Base-by-base conservation (phyloP, 2,113 vertebrate species). In the Neoarius graeffei region DNA sequence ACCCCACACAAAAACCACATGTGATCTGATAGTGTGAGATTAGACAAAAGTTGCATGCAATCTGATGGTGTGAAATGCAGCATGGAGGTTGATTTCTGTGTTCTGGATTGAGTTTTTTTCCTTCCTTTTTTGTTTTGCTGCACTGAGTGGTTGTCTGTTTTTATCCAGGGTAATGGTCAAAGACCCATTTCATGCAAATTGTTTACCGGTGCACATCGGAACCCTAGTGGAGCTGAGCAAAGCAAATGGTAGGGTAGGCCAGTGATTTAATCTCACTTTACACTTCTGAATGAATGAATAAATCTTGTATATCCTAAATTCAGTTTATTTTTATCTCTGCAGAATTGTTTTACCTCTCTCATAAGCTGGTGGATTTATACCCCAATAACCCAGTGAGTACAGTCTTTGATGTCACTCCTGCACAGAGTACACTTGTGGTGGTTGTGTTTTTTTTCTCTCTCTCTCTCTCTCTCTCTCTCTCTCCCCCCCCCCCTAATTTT, bases 341-440 rank as follows among this genome's bases (percentile, higher is more conserved):
- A 99, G 98, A 99, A 89, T 96, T 99, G 92, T 99, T 99, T 94
- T 99, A 98, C 94, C 97, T 99, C 90, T 98, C 98, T 67, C 98
- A 99, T 95, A 99, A 99, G 93, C 93, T 99, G 93, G 98, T 99
- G 94, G 98, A 99, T 94, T 96, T 99, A 90, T 99, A 99, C 93
- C 98, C 98, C 88, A 97, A 97, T 95, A 99, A 98, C 93, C 98
- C 98, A 86, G 98, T 99, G 96, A 98, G 97, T 97, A 25, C 56
- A 56, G 67, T 71, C 5, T 71, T 50, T 62, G 15, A 17, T 27
- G 25, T 27, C 48, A 80, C 3, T 67, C 7, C 25, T 86, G 30
- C 6, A 57, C 13, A 10, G 15, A 25, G 4, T 57, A 11, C 13
- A 14, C n/a, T 30, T 27, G 59, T 84, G 11, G 35, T 69, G 35